Evolutionary conservation across 2,113 vertebrate genomes (phyloP).

Genomic region (Rhinolophus sinicus): DNA sequence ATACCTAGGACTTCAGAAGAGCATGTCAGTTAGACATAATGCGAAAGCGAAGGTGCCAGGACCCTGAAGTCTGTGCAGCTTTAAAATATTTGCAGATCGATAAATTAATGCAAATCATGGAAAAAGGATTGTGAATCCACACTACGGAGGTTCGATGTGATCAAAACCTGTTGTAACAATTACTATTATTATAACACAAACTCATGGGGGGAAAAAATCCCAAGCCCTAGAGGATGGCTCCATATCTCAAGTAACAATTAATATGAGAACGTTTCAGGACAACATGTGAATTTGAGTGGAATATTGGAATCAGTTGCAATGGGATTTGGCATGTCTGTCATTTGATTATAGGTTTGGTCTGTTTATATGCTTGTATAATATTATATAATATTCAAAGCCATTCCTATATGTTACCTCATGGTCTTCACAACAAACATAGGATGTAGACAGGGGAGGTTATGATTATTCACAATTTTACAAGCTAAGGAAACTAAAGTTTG

Average conservation of each 20-base stretch:
- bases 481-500: neutral
- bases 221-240: neutral
- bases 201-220: neutral
- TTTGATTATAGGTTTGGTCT: neutral
- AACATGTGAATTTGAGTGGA: neutral
- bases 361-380: neutral
- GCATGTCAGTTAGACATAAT: neutral
- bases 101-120: neutral
- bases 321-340: neutral
- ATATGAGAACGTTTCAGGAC: neutral
- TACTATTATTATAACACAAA: neutral
- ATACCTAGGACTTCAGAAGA: neutral
- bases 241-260: conserved; percentile 3
- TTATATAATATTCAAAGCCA: neutral
- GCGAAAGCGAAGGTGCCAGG: neutral
- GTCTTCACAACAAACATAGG: neutral
- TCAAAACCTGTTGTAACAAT: neutral
- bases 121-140: neutral
- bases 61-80: neutral
- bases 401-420: neutral
- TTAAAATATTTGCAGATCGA: conserved; percentile 17
- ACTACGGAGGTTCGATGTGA: neutral
- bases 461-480: conserved; percentile 41
- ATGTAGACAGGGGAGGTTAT: neutral
- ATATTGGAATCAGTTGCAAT: neutral